These are phyloP conservation scores for Hirtodrosophila alboralis DNA, from an alignment of 2,888 invertebrate species.

Conservation along the genomic window DNA sequence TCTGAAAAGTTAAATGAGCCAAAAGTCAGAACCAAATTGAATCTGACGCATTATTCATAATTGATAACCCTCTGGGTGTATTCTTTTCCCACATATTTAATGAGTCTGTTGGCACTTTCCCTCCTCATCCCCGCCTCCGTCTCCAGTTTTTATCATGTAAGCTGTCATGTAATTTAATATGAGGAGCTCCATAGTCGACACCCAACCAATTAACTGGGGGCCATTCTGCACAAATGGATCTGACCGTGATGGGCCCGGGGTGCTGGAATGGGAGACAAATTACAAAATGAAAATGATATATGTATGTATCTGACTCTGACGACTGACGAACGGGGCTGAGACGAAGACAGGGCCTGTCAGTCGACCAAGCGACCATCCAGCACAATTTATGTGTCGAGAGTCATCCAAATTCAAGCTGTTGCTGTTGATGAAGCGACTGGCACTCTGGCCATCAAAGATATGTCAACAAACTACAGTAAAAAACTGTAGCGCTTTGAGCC, in stretches of 20 bases:
- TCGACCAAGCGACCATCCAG: conserved; percentile 26
- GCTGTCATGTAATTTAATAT: conserved; percentile 79
- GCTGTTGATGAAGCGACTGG: conserved; percentile 5
- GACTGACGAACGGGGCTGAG: conserved; percentile 9
- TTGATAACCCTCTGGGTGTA: conserved; percentile 18
- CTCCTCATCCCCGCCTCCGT: not conserved
- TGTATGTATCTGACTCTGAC: conserved; percentile 34
- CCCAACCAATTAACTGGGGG: conserved; percentile 78
- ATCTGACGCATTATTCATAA: conserved; percentile 61
- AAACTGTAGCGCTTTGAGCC: conserved; percentile 27
- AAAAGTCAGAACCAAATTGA: conserved; percentile 32
- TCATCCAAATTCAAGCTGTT: conserved; percentile 24
- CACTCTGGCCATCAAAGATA: conserved; percentile 55
- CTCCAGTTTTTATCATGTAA: conserved; percentile 50
- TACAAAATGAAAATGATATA: conserved; percentile 80
- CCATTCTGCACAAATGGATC: conserved; percentile 51
- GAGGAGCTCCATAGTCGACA: conserved; percentile 39
- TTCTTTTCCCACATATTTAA: conserved; percentile 53
- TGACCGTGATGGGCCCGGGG: conserved; percentile 1
- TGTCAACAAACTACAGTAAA: conserved; percentile 60
- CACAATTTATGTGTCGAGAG: conserved; percentile 57
- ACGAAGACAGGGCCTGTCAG: conserved; percentile 42
- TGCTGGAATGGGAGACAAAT: conserved; percentile 57
- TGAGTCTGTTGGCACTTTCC: conserved; percentile 51
- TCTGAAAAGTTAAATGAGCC: not conserved